phyloP scores from a whole-genome alignment of 2,888 invertebrate genomes.

The Dusona sp. region DNA sequence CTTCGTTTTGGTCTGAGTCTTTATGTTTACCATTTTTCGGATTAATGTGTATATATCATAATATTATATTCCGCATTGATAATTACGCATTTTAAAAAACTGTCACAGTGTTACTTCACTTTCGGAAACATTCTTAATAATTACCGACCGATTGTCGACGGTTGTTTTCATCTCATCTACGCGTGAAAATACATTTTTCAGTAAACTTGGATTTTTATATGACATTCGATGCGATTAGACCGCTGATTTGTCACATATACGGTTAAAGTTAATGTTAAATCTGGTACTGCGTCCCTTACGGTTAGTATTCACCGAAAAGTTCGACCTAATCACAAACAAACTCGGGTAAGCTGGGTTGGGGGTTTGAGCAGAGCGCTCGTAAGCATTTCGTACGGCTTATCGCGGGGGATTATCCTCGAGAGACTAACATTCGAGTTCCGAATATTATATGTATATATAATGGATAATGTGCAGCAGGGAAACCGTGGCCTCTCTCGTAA shows the following conservation, averaged over 20 bases:
- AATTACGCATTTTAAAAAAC: background rate
- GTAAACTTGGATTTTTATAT: background rate
- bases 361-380: constrained; percentile 37
- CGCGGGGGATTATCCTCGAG: constrained; percentile 70
- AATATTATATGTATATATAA: constrained; percentile 56
- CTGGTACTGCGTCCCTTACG: constrained; percentile 35
- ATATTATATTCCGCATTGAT: background rate
- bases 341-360: constrained; percentile 57
- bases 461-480: constrained; percentile 52
- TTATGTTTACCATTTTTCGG: background rate
- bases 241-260: constrained; percentile 25
- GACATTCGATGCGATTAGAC: background rate
- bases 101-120: background rate
- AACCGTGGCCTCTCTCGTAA: constrained; percentile 42
- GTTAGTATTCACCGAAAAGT: constrained; percentile 62
- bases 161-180: background rate
- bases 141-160: background rate
- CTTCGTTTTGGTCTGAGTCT: background rate
- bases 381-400: constrained; percentile 69
- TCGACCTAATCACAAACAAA: constrained; percentile 65
- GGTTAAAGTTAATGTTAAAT: constrained; percentile 58
- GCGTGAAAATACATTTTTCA: background rate
- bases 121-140: background rate
- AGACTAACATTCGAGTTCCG: constrained; percentile 60
- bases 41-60: background rate